Evolutionary conservation across 2,797 vertebrate genomes (phyloP).

Genomic region (Pseudochromis fuscus): DNA sequence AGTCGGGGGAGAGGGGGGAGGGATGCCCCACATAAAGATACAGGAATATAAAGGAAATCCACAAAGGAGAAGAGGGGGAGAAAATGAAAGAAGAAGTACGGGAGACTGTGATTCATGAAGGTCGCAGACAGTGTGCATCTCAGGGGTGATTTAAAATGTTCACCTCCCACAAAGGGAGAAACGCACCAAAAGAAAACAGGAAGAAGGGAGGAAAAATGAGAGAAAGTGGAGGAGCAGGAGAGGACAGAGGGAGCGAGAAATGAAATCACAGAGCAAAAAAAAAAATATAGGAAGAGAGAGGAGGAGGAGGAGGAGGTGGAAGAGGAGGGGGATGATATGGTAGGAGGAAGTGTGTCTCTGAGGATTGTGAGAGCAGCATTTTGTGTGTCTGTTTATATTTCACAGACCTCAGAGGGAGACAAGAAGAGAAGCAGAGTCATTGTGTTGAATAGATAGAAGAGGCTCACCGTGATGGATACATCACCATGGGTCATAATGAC

Average conservation of each 20-base stretch:
- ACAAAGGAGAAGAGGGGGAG: constrained; percentile 45
- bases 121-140: constrained; percentile 74
- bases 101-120: constrained; percentile 71
- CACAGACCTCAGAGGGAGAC: constrained; percentile 61
- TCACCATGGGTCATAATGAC: constrained; percentile 59
- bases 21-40: constrained; percentile 71
- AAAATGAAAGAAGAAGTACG: constrained; percentile 59
- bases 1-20: constrained; percentile 3
- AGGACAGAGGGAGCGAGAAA: constrained; percentile 8
- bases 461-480: constrained; percentile 42
- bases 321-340: constrained; percentile 35
- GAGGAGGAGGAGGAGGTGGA: background rate
- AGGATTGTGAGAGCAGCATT: constrained; percentile 44
- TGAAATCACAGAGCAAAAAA: constrained; percentile 34
- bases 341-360: constrained; percentile 62
- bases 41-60: constrained; percentile 62
- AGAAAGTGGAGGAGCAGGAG: constrained; percentile 16
- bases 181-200: constrained; percentile 35
- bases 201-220: constrained; percentile 15
- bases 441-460: constrained; percentile 56
- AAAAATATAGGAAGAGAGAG: constrained; percentile 25
- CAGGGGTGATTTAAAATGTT: constrained; percentile 75
- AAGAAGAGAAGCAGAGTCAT: constrained; percentile 46
- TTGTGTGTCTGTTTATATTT: constrained; percentile 64
- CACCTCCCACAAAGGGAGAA: constrained; percentile 62